These are phyloP conservation scores for Oxycera nigricornis DNA, from an alignment of 2,888 invertebrate genomes.

Conservation along the genomic window DNA sequence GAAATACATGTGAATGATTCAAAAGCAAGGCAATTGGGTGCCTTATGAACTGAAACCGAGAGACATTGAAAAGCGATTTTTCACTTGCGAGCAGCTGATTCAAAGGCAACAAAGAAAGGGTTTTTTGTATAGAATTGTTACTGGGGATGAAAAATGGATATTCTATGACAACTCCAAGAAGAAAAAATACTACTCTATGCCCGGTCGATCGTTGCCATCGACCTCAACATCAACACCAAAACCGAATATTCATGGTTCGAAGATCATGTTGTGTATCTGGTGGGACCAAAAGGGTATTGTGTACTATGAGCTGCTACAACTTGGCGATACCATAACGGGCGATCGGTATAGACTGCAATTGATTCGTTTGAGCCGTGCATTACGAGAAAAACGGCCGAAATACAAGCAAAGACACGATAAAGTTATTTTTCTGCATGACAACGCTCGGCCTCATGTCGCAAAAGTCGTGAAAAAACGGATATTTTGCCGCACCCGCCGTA, in stretches of 20 bases:
- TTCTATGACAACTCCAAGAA: neutral
- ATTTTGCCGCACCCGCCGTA: neutral
- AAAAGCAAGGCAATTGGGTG: conserved; percentile 12
- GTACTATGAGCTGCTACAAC: too few species aligned
- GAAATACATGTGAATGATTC: conserved; percentile 3
- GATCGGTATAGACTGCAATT: too few species aligned
- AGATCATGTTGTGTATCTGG: neutral
- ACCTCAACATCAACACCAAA: neutral
- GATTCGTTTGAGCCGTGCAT: neutral
- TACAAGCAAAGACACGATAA: too few species aligned
- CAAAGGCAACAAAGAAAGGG: too few species aligned
- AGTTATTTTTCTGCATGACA: neutral
- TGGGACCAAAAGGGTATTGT: neutral
- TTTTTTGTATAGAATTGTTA: too few species aligned
- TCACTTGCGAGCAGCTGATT: neutral
- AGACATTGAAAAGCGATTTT: neutral
- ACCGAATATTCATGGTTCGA: neutral
- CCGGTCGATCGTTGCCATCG: neutral
- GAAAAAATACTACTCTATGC: neutral
- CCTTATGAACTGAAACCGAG: neutral
- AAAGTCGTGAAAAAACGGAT: neutral
- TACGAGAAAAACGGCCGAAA: neutral
- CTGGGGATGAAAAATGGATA: neutral
- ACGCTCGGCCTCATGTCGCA: neutral
- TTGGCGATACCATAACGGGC: neutral